A percentile compares a stretch with the other conserved stretches of the same genome.
phyloP scores from a whole-genome alignment of 2,113 vertebrate genomes.

The Tursiops truncatus region DNA sequence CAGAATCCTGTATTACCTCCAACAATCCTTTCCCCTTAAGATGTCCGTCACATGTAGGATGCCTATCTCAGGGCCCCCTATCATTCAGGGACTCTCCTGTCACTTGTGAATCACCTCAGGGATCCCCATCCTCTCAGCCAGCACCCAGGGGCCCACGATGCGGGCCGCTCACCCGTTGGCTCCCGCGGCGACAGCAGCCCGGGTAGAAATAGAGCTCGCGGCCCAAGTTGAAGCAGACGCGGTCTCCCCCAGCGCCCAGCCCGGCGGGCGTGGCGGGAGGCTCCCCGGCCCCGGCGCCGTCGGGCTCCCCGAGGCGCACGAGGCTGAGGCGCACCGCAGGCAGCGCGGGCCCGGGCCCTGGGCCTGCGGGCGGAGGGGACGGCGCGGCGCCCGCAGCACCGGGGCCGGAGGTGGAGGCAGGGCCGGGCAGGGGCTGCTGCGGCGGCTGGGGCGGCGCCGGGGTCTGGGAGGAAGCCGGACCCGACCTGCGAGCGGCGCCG shows the following conservation, averaged over 20 bases:
- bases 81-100: background rate
- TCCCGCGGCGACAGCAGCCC: slow-evolving; percentile 81
- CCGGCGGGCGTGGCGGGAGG: slow-evolving; percentile 74
- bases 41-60: background rate
- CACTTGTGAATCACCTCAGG: background rate
- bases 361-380: slow-evolving; percentile 73
- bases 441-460: slow-evolving; percentile 82
- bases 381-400: slow-evolving; percentile 71
- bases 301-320: slow-evolving; percentile 91
- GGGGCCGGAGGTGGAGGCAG: slow-evolving; percentile 82
- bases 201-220: slow-evolving; percentile 93
- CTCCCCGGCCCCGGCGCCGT: slow-evolving; percentile 70
- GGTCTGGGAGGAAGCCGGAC: slow-evolving; percentile 83
- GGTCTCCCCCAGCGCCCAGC: slow-evolving; percentile 89
- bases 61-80: background rate
- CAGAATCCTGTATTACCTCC: background rate
- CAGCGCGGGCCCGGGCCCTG: slow-evolving; percentile 87
- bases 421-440: slow-evolving; percentile 79
- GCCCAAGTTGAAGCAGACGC: slow-evolving; percentile 94
- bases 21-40: background rate
- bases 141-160: background rate
- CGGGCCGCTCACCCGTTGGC: slow-evolving; percentile 71
- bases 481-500: slow-evolving; percentile 84
- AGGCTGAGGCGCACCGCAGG: slow-evolving; percentile 93
- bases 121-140: background rate